Conservation (phyloP, 2,113 vertebrate genomes). For the Corvus hawaiiensis region DNA sequence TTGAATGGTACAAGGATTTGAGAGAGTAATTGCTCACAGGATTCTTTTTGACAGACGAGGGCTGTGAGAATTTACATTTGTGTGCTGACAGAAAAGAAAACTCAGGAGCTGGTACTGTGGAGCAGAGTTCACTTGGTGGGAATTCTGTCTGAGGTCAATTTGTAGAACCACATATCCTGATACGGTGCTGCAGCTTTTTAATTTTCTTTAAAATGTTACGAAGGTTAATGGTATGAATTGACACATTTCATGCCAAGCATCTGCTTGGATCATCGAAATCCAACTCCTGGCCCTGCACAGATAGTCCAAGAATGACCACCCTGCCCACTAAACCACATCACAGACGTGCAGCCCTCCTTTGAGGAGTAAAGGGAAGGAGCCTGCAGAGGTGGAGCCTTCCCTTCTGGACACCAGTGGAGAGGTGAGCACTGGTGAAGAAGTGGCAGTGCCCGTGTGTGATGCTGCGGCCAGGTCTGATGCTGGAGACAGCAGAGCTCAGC, state of each 20-base stretch:
- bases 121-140: not conserved
- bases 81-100: not conserved
- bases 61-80: not conserved
- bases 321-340: fast-evolving
- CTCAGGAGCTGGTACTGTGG: not conserved
- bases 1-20: not conserved
- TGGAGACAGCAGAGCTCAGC: not conserved
- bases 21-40: not conserved
- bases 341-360: fast-evolving
- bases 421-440: fast-evolving
- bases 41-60: not conserved
- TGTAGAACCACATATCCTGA: not conserved
- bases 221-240: not conserved
- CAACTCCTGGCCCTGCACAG: not conserved
- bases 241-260: not conserved
- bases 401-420: not conserved
- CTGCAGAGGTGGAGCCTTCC: not conserved
- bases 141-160: not conserved
- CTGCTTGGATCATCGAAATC: not conserved
- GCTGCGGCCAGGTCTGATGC: not conserved
- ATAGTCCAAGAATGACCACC: fast-evolving
- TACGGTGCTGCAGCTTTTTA: fast-evolving
- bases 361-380: not conserved
- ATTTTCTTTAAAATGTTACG: fast-evolving
- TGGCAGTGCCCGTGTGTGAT: not conserved